These are phyloP conservation scores for Lithophane semibrunnea DNA, from an alignment of 2,888 invertebrate species.

Conservation along the genomic window DNA sequence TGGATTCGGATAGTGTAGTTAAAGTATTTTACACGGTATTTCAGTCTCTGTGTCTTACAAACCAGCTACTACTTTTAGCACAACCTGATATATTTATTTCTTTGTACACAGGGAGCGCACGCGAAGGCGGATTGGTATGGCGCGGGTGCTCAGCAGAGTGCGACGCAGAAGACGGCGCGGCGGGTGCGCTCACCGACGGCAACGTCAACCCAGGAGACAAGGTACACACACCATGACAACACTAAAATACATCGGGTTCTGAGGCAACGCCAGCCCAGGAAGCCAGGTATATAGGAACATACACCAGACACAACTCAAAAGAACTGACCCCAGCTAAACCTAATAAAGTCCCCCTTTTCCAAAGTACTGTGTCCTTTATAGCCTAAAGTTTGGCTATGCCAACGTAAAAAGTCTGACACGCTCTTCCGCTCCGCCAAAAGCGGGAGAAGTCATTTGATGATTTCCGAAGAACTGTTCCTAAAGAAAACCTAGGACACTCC, in stretches of 20 bases:
- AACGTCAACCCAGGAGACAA: conserved; percentile 92
- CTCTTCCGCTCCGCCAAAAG: too few species aligned
- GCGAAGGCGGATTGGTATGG: conserved; percentile 90
- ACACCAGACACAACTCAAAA: neutral
- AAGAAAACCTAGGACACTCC: neutral
- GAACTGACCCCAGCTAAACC: neutral
- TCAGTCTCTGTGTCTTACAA: neutral
- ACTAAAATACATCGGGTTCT: neutral
- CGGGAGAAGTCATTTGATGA: too few species aligned
- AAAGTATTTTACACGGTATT: neutral
- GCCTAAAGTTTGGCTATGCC: neutral
- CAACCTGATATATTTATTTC: conserved; percentile 21
- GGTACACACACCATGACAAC: conserved; percentile 72
- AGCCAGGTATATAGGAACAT: too few species aligned
- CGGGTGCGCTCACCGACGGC: conserved; percentile 90
- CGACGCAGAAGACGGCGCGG: conserved; percentile 89
- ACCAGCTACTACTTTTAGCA: neutral
- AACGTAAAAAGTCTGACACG: neutral
- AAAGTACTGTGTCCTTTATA: neutral
- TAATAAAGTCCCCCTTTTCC: neutral
- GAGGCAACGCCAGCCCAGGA: too few species aligned
- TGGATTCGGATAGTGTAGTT: neutral
- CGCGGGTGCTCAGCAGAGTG: conserved; percentile 90
- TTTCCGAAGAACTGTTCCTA: neutral
- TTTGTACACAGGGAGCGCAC: conserved; percentile 84